Evolutionary conservation across 2,888 invertebrate species (phyloP).

Genomic region (Halocaridina rubra): DNA sequence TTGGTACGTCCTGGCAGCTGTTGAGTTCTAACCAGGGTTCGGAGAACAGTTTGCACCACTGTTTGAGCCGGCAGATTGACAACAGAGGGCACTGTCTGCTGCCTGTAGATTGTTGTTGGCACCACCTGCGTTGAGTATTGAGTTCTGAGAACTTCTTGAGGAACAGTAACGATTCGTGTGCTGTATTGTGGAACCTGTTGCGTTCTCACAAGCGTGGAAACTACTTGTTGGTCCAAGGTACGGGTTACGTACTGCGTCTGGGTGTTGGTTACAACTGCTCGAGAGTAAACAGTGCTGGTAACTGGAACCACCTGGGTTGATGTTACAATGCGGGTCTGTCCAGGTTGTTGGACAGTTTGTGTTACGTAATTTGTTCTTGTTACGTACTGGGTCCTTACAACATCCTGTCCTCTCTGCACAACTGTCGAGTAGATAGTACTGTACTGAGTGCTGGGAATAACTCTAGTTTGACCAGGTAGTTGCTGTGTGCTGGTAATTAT

Average conservation of each 20-base stretch:
- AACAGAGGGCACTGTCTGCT: conserved; percentile 20
- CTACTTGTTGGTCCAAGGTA: conserved; percentile 36
- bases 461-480: conserved; percentile 48
- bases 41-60: conserved; percentile 23
- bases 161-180: conserved; percentile 50
- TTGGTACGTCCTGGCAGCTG: conserved; percentile 22
- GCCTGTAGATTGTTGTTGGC: conserved; percentile 43
- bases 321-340: conserved; percentile 42
- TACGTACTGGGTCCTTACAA: conserved; percentile 29
- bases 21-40: conserved; percentile 28
- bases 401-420: conserved; percentile 35
- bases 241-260: conserved; percentile 50
- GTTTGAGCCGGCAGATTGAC: conserved; percentile 36
- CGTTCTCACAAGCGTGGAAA: conserved; percentile 29
- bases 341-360: conserved; percentile 47
- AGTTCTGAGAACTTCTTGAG: conserved; percentile 38
- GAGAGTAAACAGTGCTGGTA: conserved; percentile 54
- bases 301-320: conserved; percentile 45
- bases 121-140: conserved; percentile 41
- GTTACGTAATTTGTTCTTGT: conserved; percentile 48
- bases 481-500: conserved; percentile 45
- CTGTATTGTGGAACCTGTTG: conserved; percentile 54
- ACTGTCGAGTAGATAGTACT: conserved; percentile 53
- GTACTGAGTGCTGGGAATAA: conserved; percentile 52
- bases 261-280: conserved; percentile 40